Conservation (phyloP, 1,140 invertebrate genomes). For the Megalonaias nervosa region DNA sequence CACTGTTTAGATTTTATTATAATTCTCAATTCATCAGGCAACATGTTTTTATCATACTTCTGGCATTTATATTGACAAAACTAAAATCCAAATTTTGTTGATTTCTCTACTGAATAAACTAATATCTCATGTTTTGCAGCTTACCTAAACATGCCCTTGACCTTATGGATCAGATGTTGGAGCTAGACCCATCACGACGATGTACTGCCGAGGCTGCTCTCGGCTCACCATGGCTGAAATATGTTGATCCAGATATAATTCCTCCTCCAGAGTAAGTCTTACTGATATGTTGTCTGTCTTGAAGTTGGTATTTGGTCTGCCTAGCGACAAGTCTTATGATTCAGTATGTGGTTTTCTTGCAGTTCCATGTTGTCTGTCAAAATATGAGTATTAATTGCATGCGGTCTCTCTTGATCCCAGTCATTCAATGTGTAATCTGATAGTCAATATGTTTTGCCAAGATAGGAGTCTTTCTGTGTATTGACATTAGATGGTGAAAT, state of each 20-base stretch:
- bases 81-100: too few species aligned
- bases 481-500: too few species aligned
- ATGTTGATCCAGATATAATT: conserved; percentile 87
- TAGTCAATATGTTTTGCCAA: not conserved
- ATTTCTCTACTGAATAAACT: too few species aligned
- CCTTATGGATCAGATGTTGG: conserved; percentile 96
- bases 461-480: not conserved
- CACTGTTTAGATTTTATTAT: too few species aligned
- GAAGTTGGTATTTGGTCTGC: not conserved
- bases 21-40: too few species aligned
- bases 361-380: too few species aligned
- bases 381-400: not conserved
- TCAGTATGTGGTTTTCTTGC: not conserved
- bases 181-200: conserved; percentile 93
- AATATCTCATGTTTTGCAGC: conserved; percentile 61
- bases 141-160: conserved; percentile 93
- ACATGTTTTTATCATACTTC: too few species aligned
- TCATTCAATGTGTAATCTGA: too few species aligned
- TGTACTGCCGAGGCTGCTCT: conserved; percentile 96
- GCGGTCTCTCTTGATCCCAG: not conserved
- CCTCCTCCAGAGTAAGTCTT: conserved; percentile 78
- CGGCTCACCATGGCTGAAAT: conserved; percentile 93
- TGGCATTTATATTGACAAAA: too few species aligned
- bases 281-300: conserved; percentile 11
- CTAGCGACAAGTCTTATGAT: not conserved